Base-by-base conservation (phyloP, 2,113 vertebrate species). In the Eublepharis macularius region DNA sequence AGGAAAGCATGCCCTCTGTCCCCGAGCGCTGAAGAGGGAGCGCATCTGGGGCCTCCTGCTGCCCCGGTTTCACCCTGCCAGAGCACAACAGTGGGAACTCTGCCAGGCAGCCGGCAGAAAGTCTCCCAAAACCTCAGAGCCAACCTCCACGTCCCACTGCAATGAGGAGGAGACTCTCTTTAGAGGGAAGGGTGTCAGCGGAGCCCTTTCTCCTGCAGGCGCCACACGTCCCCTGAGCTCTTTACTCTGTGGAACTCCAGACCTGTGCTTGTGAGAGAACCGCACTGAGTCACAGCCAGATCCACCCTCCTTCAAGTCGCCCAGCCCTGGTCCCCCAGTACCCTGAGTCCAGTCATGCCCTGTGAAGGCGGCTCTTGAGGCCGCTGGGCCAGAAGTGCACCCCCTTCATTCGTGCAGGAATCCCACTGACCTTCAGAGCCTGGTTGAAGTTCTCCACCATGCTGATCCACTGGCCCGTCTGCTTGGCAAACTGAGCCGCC, bases 381-480 rank as follows among this genome's bases (percentile, higher is more conserved):
- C 26, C 34, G 14, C 51, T 73, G 51, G 21, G 13, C 16, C 14
- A 83, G 13, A 43, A 4, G 14, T 54, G 9, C 24, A 29, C 6
- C 34, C 5, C 19, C 11, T n/a, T 34, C 36, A 29, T 63, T 60
- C 39, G 32, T 2, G 43, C 19, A 72, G 34, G n/a, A 26, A 65
- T 12, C 36, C 45, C 17, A 54, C 65, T 34, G 49, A 97, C 98
- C 97, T 99, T 99, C 57, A 99, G 96, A 13, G 98, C 98, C 90
- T 99, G 98, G 93, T 99, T 99, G 94, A 99, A 99, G 85, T 97
- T 98, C 89, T 99, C 98, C 94, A 99, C 98, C 98, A 99, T 98
- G 90, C 95, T 95, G 85, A 99, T 98, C 98, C 98, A 99, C 87
- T 99, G 98, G 45, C 98, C 97, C 0, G 98, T 99, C 92, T 99